Evolutionary conservation across 2,113 vertebrate genomes (phyloP), one percentile per base, ranked within the genome.

Genomic region (Psittacara wagleri): DNA sequence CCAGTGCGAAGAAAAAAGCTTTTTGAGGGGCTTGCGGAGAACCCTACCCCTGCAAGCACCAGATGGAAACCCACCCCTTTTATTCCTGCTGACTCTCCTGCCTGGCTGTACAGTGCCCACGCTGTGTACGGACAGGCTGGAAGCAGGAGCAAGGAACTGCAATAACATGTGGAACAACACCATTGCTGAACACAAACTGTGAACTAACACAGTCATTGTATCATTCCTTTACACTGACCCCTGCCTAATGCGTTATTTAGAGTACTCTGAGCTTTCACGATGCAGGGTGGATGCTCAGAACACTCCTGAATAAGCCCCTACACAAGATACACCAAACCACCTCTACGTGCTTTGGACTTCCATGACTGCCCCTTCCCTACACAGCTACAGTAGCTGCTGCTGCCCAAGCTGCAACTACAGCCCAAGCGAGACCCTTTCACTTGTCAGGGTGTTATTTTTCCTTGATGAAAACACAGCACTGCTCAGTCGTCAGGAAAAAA

Each of bases 81-180:
- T 29, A 25, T 41, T 39, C 49, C 37, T 3, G 1, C 31, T 17
- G n/a, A 4, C 31, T 35, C 2, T 28, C 29, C 59, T 31, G 67
- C 28, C 3, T 3, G 35, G 52, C 31, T 41, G 35, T 6, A 7
- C 62, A 35, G 5, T 1, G 4, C 54, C 39, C 14, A 28, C 23
- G 44, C 44, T 13, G 3, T 8, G 37, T 37, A 2, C 0, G 14
- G 41, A 10, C n/a, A 44, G 27, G 7, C 31, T 31, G 39, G 79
- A 27, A 52, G 46, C n/a, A 43, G 64, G 37, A 76, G n/a, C 33
- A 59, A 31, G 33, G 79, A 62, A 48, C 41, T 57, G 68, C 41
- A 25, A 8, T 14, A n/a, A 31, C 0, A 3, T 3, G 3, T 3
- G 7, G 23, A 27, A 9, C 44, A 39, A 9, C 5, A 37, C n/a